Base-by-base conservation (phyloP, 2,888 invertebrate genomes). In the Petrophora chlorosata region DNA sequence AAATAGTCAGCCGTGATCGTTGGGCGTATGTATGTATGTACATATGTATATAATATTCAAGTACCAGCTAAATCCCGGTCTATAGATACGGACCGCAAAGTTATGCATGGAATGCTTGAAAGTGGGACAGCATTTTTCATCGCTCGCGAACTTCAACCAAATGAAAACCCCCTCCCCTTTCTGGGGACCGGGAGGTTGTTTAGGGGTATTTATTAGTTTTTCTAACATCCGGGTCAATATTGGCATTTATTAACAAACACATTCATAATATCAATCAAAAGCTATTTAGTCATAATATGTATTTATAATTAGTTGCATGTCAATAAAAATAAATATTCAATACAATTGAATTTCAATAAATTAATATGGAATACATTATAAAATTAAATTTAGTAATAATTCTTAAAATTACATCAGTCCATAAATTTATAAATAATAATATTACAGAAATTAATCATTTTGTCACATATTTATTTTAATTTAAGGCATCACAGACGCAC, bases 121-220 rank as follows among this genome's bases (percentile, higher is more conserved):
- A 72, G 63, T 66, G 58, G 70, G 56, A 59, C 66, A 65, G 63
- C 66, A 71, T 73, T 73, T 71, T 72, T 68, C 71, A 68, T 67
- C 52, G 61, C 59, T 41, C 51, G 61, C 53, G 53, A 63, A 58
- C 64, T 59, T 61, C 58, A 60, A 63, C 61, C 58, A 65, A 70
- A 73, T 73, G 67, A 73, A 73, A 73, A 70, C 55, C 48, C 45
- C 43, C 39, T 19, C 26, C 13, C 40, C 25, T 10, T 25, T 7
- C 3, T 28, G 15, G 23, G 17, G 42, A 0, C n/a, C 2, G 17
- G 7, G 10, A 28, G 40, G 48, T 46, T 33, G 43, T 34, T 53
- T 53, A 38, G 29, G 46, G 52, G 55, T 52, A 54, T 59, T 57
- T 63, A 61, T 61, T 63, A 51, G 51, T 60, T 61, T 56, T 59